Evolutionary conservation across 2,113 vertebrate species (phyloP).

Genomic region (Lontra canadensis): DNA sequence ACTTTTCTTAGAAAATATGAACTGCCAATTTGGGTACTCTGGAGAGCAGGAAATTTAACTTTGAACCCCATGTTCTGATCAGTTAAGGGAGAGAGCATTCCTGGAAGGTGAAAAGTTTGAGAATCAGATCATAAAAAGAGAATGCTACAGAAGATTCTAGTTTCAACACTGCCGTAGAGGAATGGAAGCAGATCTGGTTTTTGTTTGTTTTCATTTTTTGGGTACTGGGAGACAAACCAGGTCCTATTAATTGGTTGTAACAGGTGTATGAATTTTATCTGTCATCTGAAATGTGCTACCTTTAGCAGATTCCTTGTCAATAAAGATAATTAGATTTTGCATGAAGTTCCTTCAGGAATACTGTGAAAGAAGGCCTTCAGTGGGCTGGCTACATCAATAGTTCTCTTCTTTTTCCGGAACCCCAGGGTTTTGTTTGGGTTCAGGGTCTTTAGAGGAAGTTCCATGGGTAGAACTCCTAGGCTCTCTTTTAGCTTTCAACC

Average conservation of each 20-base stretch:
- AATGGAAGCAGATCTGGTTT: not conserved
- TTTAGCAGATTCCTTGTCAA: not conserved
- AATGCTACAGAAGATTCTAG: not conserved
- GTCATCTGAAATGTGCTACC: not conserved
- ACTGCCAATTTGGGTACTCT: not conserved
- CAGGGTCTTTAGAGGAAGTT: not conserved
- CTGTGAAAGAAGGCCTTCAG: not conserved
- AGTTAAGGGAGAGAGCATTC: not conserved
- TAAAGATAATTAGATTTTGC: not conserved
- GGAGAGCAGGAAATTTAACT: not conserved
- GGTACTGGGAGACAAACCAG: not conserved
- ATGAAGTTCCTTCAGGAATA: not conserved
- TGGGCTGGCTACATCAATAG: not conserved
- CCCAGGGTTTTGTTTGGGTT: not conserved
- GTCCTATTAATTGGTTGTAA: not conserved
- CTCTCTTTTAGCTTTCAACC: not conserved
- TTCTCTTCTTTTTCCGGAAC: conserved; percentile 2
- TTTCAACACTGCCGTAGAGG: not conserved
- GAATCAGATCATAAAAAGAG: not conserved
- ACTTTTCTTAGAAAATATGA: conserved; percentile 38
- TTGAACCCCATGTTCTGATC: not conserved
- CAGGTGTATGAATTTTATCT: not conserved
- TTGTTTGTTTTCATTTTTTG: not conserved
- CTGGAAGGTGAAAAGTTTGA: not conserved
- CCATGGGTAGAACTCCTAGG: not conserved